Conservation (phyloP, 2,113 vertebrate genomes). For the Leucopsar rothschildi region DNA sequence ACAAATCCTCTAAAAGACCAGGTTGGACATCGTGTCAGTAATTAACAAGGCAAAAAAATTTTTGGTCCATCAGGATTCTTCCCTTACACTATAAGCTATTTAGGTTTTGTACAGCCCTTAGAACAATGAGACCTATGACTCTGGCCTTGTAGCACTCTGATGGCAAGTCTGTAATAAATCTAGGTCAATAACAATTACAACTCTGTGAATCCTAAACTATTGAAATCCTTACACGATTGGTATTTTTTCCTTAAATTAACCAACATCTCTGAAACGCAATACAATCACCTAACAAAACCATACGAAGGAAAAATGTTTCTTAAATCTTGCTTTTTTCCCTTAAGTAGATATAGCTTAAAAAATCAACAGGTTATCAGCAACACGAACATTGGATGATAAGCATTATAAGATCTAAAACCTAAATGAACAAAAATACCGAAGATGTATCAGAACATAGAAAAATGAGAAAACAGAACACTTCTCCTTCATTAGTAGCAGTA, state of each 20-base stretch:
- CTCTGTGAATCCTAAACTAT: neutral
- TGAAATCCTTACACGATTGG: neutral
- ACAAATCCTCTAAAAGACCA: neutral
- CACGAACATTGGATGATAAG: neutral
- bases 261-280: neutral
- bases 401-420: neutral
- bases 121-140: neutral
- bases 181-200: neutral
- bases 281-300: neutral
- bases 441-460: neutral
- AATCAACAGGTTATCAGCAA: neutral
- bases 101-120: neutral
- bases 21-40: neutral
- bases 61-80: neutral
- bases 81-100: neutral
- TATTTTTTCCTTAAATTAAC: neutral
- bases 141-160: neutral
- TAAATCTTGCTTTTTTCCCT: neutral
- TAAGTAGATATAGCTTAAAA: neutral
- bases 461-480: neutral
- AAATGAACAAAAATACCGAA: neutral
- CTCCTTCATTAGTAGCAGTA: constrained; percentile 68
- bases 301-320: neutral
- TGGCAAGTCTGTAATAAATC: neutral
- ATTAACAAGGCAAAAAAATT: neutral